Percentiles rank a stretch among this genome's conserved stretches.
These are phyloP conservation scores for Saxidomus purpurata DNA, from an alignment of 1,140 invertebrate species.

Conservation along the genomic window DNA sequence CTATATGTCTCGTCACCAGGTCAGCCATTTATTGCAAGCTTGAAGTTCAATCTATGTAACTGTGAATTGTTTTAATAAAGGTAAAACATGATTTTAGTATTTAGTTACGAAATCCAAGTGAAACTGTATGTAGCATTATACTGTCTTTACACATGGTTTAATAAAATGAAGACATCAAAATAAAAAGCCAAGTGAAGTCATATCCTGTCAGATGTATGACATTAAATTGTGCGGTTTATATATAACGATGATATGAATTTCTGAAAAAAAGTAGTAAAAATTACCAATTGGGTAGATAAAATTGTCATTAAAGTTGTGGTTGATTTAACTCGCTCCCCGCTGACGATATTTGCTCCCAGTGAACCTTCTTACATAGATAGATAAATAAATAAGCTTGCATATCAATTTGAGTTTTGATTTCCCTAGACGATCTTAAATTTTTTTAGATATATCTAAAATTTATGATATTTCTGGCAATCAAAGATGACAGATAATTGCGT, in stretches of 20 bases:
- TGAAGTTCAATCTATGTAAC: too few species aligned
- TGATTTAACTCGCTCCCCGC: background rate
- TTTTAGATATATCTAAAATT: too few species aligned
- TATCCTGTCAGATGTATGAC: constrained; percentile 9
- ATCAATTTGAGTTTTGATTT: background rate
- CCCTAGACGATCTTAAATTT: too few species aligned
- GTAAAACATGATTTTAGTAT: too few species aligned
- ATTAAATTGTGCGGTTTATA: constrained; percentile 33
- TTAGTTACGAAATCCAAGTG: background rate
- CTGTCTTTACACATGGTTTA: background rate
- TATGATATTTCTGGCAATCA: too few species aligned
- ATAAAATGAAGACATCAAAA: constrained; percentile 36
- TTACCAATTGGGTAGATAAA: constrained; percentile 15
- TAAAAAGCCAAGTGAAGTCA: background rate
- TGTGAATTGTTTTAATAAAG: too few species aligned
- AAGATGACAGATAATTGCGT: too few species aligned
- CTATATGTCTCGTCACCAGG: too few species aligned
- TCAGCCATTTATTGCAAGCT: too few species aligned
- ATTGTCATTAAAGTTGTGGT: constrained; percentile 14
- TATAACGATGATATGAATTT: background rate
- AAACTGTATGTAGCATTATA: background rate
- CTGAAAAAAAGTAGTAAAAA: background rate
- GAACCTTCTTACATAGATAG: background rate
- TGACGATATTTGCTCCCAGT: background rate
- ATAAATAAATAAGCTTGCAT: background rate